These are phyloP conservation scores for Drosophila affinis DNA, from an alignment of 2,888 invertebrate genomes.

Conservation along the genomic window DNA sequence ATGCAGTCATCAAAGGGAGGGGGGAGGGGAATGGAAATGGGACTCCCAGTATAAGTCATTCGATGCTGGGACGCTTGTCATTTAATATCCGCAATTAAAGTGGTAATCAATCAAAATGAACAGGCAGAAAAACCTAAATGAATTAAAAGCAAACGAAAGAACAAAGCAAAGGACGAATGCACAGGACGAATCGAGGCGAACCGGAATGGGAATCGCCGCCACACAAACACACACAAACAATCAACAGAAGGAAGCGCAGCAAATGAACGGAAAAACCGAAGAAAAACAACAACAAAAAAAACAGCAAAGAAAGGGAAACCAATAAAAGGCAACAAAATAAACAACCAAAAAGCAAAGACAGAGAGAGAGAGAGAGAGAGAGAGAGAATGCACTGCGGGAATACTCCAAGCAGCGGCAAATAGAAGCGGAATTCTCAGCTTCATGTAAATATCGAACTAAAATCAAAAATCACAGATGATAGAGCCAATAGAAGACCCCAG, in stretches of 20 bases:
- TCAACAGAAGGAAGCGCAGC: conserved; percentile 44
- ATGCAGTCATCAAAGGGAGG: conserved; percentile 26
- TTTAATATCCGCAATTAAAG: conserved; percentile 84
- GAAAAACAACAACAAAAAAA: conserved; percentile 24
- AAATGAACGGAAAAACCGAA: conserved; percentile 55
- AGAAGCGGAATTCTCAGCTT: not conserved
- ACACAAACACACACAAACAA: conserved; percentile 11
- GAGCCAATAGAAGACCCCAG: not conserved
- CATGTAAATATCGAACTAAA: too few relatives aligned
- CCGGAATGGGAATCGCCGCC: not conserved
- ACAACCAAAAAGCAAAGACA: conserved; percentile 4
- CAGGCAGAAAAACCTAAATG: conserved; percentile 76
- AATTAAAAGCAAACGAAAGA: conserved; percentile 77
- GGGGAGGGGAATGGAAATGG: not conserved
- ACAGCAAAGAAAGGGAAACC: conserved; percentile 20
- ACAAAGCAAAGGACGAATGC: conserved; percentile 77
- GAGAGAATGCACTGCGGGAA: conserved; percentile 3
- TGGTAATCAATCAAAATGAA: conserved; percentile 84
- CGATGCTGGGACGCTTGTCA: conserved; percentile 75
- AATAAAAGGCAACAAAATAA: conserved; percentile 33
- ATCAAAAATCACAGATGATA: too few relatives aligned
- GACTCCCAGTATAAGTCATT: conserved; percentile 14
- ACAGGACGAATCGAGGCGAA: conserved; percentile 56
- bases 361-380: not conserved
- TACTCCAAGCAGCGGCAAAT: not conserved